Evolutionary conservation across 2,797 vertebrate species (phyloP).

Genomic region (Halcyon badia): DNA sequence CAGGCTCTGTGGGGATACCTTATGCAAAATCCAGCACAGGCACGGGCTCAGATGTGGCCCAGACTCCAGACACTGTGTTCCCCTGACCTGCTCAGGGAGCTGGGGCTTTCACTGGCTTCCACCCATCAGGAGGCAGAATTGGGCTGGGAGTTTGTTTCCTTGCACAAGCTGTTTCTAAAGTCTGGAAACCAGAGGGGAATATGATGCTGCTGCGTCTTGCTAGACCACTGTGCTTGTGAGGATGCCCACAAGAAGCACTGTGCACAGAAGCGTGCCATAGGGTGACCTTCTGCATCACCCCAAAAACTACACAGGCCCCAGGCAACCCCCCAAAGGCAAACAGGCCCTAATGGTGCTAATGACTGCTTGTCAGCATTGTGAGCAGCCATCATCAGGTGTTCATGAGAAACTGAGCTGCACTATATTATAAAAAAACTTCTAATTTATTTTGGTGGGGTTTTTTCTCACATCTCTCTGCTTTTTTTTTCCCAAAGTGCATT

Average conservation of each 20-base stretch:
- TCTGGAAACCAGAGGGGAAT: fast-evolving
- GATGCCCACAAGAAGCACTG: not conserved
- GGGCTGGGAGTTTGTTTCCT: fast-evolving
- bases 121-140: not conserved
- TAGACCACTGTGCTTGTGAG: not conserved
- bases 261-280: not conserved
- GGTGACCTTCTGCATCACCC: not conserved
- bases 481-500: not conserved
- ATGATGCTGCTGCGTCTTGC: not conserved
- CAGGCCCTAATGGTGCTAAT: not conserved
- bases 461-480: not conserved
- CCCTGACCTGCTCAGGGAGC: fast-evolving
- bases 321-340: not conserved
- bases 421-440: not conserved
- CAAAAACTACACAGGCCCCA: not conserved
- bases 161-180: not conserved
- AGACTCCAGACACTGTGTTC: fast-evolving
- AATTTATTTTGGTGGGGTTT: not conserved
- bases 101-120: not conserved
- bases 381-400: not conserved
- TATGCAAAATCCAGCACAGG: not conserved
- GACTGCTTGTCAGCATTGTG: not conserved
- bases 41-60: fast-evolving
- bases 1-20: not conserved
- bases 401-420: not conserved